Base-by-base conservation (phyloP, 2,888 invertebrate genomes). In the Chrysolina americana region DNA sequence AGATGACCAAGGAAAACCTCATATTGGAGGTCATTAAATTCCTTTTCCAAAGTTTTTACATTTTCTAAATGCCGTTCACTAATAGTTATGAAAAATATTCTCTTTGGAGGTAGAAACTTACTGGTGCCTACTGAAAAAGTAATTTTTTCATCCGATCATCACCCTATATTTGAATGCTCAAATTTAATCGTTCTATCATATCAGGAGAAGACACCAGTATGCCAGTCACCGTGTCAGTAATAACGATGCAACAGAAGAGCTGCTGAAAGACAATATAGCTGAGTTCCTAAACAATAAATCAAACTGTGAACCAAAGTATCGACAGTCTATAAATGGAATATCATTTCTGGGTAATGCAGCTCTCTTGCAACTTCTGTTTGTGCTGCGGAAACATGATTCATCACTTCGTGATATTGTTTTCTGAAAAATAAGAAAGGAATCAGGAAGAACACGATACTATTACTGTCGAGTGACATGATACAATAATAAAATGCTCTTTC, bases 301-400 rank as follows among this genome's bases (percentile, higher is more conserved):
- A 72, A 72, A 66, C 41, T 53, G 53, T 53, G 53, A 53, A 53
- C 53, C 21, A 53, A 53, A 53, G 66, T 72, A 68, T 72, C 62
- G 72, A 72, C 63, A 72, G 63, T 48, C 66, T 66, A 59, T 72
- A 72, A 72, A 68, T 66, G 72, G 62, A 66, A 70, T 36, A 70
- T 72, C 66, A 72, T 72, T 72, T 72, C 59, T 13, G n/a, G 59
- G 36, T 23, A 53, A 59, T 59, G 59, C n/a, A 59, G 13, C 28
- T 13, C 10, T 36, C n/a, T 8, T 28, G 59, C 59, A 15, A 59
- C 59, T 59, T 17, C 15, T 59, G 23, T 59, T 59, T n/a, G 36
- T 28, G 36, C 36, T 59, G 13, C 21, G 53, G 53, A 53, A 53
- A 53, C 28, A 59, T n/a, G 10, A 59, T 36, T 59, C 36, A 59